Evolutionary conservation across 1,140 invertebrate genomes (phyloP).

Genomic region (Bombus affinis): DNA sequence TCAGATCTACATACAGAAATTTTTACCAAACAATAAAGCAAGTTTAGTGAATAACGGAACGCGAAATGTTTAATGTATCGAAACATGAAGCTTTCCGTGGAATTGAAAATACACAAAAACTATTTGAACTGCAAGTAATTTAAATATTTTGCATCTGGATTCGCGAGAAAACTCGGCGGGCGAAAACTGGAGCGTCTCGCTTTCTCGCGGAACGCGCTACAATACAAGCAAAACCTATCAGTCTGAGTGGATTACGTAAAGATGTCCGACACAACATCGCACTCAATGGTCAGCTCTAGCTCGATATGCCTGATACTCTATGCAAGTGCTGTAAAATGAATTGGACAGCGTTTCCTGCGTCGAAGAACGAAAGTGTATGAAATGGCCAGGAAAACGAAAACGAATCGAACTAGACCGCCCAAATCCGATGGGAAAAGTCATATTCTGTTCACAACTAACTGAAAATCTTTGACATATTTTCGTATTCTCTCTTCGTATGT

Average conservation of each 20-base stretch:
- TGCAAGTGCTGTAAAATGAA: constrained; percentile 34
- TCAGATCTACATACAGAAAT: too few species aligned
- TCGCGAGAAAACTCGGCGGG: background rate
- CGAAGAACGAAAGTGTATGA: background rate
- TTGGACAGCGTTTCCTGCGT: background rate
- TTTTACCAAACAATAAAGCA: too few species aligned
- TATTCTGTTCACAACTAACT: too few species aligned
- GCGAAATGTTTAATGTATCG: too few species aligned
- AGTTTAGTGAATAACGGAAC: too few species aligned
- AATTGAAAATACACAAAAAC: background rate
- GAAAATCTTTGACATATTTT: too few species aligned
- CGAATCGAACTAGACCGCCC: too few species aligned
- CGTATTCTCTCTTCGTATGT: too few species aligned
- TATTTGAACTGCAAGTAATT: background rate
- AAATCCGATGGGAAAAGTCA: background rate
- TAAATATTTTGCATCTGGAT: constrained; percentile 16
- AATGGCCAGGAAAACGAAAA: background rate
- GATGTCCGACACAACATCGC: constrained; percentile 49
- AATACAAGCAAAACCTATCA: constrained; percentile 40
- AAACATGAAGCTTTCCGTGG: too few species aligned
- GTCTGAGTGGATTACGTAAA: constrained; percentile 49
- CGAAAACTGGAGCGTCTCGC: background rate
- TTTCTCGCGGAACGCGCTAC: background rate
- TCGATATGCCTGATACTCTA: constrained; percentile 21
- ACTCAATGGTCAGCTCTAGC: constrained; percentile 41